phyloP scores from a whole-genome alignment of 2,888 invertebrate genomes.

The Drosophila merina region DNA sequence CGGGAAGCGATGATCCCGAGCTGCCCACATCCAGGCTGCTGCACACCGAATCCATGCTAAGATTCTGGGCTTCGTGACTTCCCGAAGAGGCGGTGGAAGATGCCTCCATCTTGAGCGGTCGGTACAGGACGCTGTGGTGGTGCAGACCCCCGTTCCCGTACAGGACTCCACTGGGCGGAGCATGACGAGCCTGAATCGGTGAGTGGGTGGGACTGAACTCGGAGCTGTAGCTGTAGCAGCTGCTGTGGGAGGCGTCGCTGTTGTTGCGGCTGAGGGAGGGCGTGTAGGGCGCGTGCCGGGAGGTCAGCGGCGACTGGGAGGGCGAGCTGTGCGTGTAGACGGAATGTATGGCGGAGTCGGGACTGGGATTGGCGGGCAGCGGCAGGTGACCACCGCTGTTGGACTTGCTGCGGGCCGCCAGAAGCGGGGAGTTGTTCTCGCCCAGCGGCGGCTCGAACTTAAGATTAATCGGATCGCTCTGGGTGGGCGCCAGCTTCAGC shows the following conservation, averaged over 20 bases:
- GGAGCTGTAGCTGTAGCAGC: constrained; percentile 93
- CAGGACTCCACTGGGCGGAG: constrained; percentile 75
- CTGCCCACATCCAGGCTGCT: constrained; percentile 40
- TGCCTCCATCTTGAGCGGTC: constrained; percentile 82
- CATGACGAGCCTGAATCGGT: constrained; percentile 90
- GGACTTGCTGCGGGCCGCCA: constrained; percentile 85
- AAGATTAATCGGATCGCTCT: constrained; percentile 83
- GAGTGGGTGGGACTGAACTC: constrained; percentile 94
- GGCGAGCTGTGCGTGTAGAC: constrained; percentile 92
- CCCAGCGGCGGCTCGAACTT: constrained; percentile 80
- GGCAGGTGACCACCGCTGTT: constrained; percentile 84
- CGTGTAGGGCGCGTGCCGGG: constrained; percentile 91
- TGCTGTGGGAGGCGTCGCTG: constrained; percentile 95
- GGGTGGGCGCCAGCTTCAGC: constrained; percentile 79
- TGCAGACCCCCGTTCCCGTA: constrained; percentile 73
- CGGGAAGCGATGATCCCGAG: constrained; percentile 75
- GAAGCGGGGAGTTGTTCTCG: constrained; percentile 86
- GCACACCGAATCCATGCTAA: constrained; percentile 72
- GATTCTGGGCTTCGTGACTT: constrained; percentile 74
- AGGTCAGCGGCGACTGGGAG: constrained; percentile 93
- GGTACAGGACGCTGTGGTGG: constrained; percentile 85
- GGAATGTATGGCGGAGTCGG: constrained; percentile 95
- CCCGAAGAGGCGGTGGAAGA: constrained; percentile 29
- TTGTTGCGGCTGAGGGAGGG: constrained; percentile 94
- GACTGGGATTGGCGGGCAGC: constrained; percentile 92